Conservation (phyloP, 2,113 vertebrate genomes). For the Dascyllus trimaculatus region DNA sequence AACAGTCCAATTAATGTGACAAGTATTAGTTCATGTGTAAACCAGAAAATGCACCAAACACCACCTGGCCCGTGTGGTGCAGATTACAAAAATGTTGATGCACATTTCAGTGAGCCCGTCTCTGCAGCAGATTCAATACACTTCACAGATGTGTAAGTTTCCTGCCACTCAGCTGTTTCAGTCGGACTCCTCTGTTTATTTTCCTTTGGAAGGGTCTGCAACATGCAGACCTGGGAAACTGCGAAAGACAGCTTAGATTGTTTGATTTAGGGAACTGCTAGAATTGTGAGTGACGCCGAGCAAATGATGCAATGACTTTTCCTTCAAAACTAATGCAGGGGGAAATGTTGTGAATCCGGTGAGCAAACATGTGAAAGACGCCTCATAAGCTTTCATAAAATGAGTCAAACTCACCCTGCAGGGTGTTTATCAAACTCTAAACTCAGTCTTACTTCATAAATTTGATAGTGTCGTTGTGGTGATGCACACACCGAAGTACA, state of each 20-base stretch:
- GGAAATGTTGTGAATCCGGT: slow-evolving; percentile 32
- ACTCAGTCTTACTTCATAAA: background rate
- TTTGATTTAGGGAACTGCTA: slow-evolving; percentile 9
- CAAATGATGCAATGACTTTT: slow-evolving; percentile 15
- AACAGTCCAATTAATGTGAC: background rate
- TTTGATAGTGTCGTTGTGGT: slow-evolving; percentile 7
- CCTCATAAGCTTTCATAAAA: slow-evolving; percentile 14
- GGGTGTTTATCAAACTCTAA: slow-evolving; percentile 18
- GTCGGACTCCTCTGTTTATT: slow-evolving; percentile 1
- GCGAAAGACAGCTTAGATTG: slow-evolving; percentile 12
- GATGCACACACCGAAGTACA: background rate
- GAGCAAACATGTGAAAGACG: slow-evolving; percentile 12
- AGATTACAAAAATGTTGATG: background rate
- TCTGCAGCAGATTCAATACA: background rate
- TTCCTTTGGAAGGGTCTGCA: background rate
- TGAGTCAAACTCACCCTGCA: slow-evolving; percentile 1
- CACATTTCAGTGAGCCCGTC: background rate
- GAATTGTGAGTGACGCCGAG: background rate
- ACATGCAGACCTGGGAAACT: background rate
- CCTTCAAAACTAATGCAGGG: slow-evolving; percentile 6
- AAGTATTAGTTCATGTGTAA: background rate
- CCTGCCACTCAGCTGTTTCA: background rate
- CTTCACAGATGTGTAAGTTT: background rate
- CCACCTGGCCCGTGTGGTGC: background rate
- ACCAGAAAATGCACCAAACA: background rate